Evolutionary conservation across 23 tunicate genomes (phyloP).

Genomic region (Styela clava): DNA sequence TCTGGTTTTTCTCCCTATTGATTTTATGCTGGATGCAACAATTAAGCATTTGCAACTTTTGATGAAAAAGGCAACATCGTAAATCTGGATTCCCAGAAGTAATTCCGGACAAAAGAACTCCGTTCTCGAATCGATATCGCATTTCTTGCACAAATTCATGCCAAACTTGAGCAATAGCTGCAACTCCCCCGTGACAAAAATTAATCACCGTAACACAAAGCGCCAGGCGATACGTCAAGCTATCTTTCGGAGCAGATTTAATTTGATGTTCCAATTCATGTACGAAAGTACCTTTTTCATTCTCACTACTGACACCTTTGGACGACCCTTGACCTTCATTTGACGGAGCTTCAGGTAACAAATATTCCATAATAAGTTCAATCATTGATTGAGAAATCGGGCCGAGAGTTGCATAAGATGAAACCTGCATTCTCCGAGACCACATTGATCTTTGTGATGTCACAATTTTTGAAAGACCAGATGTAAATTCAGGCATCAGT

Average conservation of each 20-base stretch:
- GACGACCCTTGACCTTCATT: not conserved
- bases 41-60: conserved; percentile 88
- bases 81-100: conserved; percentile 42
- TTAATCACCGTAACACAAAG: conserved; percentile 63
- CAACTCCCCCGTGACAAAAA: conserved; percentile 76
- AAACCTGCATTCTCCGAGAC: conserved; percentile 2
- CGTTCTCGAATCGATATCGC: conserved; percentile 50
- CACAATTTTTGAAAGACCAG: conserved; percentile 61
- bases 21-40: conserved; percentile 59
- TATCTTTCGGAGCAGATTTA: conserved; percentile 80
- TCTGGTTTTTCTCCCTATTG: conserved; percentile 19
- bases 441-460: conserved; percentile 39
- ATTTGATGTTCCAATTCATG: conserved; percentile 44
- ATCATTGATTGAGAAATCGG: conserved; percentile 45
- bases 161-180: conserved; percentile 89
- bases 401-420: conserved; percentile 3
- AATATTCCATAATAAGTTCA: conserved; percentile 34
- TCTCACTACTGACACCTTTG: not conserved
- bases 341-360: conserved; percentile 29
- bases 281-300: not conserved
- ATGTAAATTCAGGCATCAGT: conserved; percentile 32
- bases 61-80: conserved; percentile 69
- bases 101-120: conserved; percentile 37
- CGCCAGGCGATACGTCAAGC: conserved; percentile 77
- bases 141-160: conserved; percentile 72